phyloP scores from a whole-genome alignment of 2,888 invertebrate genomes.

The Dicyrtoma fusca region DNA sequence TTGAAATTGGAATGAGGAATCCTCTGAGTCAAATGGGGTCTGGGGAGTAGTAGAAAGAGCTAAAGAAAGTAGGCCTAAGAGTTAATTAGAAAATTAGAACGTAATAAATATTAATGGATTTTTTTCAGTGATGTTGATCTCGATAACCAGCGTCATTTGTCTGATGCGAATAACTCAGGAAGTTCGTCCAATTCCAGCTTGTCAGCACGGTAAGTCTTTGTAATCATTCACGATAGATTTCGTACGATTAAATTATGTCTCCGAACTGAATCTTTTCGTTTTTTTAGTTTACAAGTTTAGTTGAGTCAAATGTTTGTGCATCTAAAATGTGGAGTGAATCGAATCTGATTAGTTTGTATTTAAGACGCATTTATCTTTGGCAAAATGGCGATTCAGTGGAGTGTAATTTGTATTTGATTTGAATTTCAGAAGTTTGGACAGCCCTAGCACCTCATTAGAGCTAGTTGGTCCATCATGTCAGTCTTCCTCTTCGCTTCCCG shows the following conservation, averaged over 20 bases:
- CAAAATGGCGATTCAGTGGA: neutral
- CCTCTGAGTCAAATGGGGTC: no score
- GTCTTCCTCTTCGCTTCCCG: slow-evolving; percentile 51
- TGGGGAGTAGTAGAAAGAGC: neutral
- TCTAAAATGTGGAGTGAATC: neutral
- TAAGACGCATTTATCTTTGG: neutral
- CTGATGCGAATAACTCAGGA: slow-evolving; percentile 64
- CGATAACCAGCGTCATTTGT: slow-evolving; percentile 64
- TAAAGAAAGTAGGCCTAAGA: neutral
- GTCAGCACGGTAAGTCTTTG: slow-evolving; percentile 67
- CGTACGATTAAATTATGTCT: no score
- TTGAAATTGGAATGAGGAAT: neutral
- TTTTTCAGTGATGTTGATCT: slow-evolving; percentile 70
- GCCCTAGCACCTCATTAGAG: slow-evolving; percentile 74
- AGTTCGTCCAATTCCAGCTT: slow-evolving; percentile 74
- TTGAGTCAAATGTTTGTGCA: no score
- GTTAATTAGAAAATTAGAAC: no score
- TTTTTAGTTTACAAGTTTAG: no score
- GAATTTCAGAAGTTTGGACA: slow-evolving; percentile 67
- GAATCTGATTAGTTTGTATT: neutral
- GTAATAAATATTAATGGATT: no score
- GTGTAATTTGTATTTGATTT: slow-evolving; percentile 29
- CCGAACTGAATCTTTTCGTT: no score
- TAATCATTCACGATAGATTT: no score
- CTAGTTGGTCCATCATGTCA: slow-evolving; percentile 63